These are phyloP conservation scores for Bovichtus variegatus DNA, from an alignment of 2,797 vertebrate genomes.

Conservation along the genomic window DNA sequence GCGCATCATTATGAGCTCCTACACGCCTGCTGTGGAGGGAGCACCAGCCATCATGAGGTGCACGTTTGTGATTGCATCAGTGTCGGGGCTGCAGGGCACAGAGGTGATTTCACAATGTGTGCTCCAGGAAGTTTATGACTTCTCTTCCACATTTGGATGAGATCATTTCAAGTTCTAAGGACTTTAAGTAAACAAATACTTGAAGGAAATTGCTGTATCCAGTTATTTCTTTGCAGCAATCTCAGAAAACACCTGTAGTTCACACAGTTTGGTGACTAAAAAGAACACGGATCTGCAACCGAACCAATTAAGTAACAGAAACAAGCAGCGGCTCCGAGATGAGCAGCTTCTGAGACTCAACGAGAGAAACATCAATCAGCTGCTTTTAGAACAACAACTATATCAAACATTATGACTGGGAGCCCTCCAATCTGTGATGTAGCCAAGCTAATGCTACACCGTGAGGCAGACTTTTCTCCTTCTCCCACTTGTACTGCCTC, in stretches of 20 bases:
- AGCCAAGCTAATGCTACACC: conserved; percentile 27
- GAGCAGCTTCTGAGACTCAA: conserved; percentile 14
- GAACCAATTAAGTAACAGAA: conserved; percentile 30
- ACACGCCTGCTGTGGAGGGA: conserved; percentile 37
- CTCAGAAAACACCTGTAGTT: conserved; percentile 14
- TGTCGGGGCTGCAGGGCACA: background rate
- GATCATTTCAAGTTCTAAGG: conserved; percentile 19
- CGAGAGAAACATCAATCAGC: conserved; percentile 17
- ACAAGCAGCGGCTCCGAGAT: conserved; percentile 28
- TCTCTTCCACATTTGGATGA: conserved; percentile 24
- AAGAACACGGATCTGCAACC: background rate
- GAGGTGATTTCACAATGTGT: conserved; percentile 26
- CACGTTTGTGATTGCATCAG: background rate
- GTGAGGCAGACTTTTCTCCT: conserved; percentile 18
- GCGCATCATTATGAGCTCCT: conserved; percentile 44
- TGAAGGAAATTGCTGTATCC: background rate
- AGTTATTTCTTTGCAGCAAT: background rate
- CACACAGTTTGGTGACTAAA: conserved; percentile 14
- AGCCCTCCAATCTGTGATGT: conserved; percentile 7
- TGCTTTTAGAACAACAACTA: conserved; percentile 10
- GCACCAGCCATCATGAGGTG: background rate
- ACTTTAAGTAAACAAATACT: conserved; percentile 35
- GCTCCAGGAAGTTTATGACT: conserved; percentile 23
- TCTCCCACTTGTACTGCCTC: conserved; percentile 2
- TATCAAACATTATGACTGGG: background rate